Evolutionary conservation across 37 sponge, comb jelly and placozoan genomes (phyloP).

Genomic region (Corticium candelabrum): DNA sequence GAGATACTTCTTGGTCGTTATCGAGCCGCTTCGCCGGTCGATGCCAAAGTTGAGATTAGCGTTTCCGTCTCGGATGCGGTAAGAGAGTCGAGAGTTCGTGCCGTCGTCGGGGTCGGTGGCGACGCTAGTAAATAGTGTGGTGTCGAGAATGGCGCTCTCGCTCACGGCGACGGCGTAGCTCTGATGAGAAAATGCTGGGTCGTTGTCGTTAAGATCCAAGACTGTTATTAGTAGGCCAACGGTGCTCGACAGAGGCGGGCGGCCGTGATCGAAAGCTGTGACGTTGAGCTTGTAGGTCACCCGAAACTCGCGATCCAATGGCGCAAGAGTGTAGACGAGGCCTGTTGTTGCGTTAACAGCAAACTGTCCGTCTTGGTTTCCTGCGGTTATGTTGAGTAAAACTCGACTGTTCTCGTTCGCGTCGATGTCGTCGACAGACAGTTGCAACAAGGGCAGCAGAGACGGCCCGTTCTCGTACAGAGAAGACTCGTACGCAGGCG

Average conservation of each 20-base stretch:
- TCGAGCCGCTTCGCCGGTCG: slow-evolving; percentile 21
- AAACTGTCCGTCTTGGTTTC: background rate
- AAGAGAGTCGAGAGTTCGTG: slow-evolving; percentile 49
- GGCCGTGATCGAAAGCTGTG: background rate
- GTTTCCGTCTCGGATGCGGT: slow-evolving; percentile 41
- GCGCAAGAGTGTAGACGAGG: background rate
- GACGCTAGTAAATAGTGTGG: slow-evolving; percentile 15
- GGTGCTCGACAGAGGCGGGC: background rate
- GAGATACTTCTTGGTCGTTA: background rate
- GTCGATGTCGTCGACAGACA: background rate
- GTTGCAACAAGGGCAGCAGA: background rate
- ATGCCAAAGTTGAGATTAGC: slow-evolving; percentile 30
- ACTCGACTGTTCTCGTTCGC: background rate
- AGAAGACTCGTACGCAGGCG: background rate
- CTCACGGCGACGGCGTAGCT: background rate
- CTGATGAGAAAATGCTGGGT: background rate
- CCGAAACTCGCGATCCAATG: background rate
- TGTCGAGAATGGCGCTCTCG: slow-evolving; percentile 12
- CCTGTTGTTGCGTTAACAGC: background rate
- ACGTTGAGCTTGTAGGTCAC: background rate
- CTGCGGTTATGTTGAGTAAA: background rate
- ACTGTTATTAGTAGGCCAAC: background rate
- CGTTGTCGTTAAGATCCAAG: slow-evolving; percentile 6
- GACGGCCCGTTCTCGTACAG: background rate
- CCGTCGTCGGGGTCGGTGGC: slow-evolving; percentile 61